Evolutionary conservation across 1,140 invertebrate genomes (phyloP).

Genomic region (Drosophila takahashii): DNA sequence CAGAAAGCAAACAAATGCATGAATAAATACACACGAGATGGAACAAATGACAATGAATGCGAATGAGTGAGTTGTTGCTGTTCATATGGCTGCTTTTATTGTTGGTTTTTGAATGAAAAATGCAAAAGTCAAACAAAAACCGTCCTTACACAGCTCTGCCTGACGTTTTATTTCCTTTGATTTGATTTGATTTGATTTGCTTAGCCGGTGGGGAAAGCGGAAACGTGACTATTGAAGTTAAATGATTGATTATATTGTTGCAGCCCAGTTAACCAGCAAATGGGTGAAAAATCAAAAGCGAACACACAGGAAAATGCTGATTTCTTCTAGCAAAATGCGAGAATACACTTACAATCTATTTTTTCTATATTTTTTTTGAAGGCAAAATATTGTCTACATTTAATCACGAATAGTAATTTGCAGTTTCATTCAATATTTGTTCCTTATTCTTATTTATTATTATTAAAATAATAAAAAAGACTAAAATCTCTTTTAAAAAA

Average conservation of each 20-base stretch:
- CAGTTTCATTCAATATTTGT: too few relatives aligned
- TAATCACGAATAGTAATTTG: not conserved
- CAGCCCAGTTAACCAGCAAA: slow-evolving; percentile 37
- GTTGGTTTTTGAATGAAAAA: slow-evolving; percentile 51
- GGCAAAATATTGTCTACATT: not conserved
- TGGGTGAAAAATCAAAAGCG: slow-evolving; percentile 11
- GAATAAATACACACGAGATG: slow-evolving; percentile 67
- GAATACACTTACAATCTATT: not conserved
- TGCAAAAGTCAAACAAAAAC: slow-evolving; percentile 72
- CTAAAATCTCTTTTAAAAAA: too few relatives aligned
- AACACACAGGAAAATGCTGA: not conserved
- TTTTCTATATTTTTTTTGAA: not conserved
- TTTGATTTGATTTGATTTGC: slow-evolving; percentile 53
- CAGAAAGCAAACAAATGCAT: slow-evolving; percentile 81
- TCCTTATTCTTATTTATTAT: too few relatives aligned
- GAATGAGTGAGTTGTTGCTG: slow-evolving; percentile 58
- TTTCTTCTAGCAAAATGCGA: too few relatives aligned
- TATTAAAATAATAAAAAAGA: too few relatives aligned
- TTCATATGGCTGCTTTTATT: slow-evolving; percentile 43
- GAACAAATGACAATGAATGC: slow-evolving; percentile 69
- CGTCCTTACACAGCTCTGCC: slow-evolving; percentile 16
- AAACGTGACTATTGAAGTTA: slow-evolving; percentile 55
- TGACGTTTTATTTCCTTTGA: slow-evolving; percentile 55
- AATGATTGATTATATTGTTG: slow-evolving; percentile 70
- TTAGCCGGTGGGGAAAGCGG: slow-evolving; percentile 8